These are phyloP conservation scores for Strix uralensis DNA, from an alignment of 2,113 vertebrate genomes.

Conservation along the genomic window DNA sequence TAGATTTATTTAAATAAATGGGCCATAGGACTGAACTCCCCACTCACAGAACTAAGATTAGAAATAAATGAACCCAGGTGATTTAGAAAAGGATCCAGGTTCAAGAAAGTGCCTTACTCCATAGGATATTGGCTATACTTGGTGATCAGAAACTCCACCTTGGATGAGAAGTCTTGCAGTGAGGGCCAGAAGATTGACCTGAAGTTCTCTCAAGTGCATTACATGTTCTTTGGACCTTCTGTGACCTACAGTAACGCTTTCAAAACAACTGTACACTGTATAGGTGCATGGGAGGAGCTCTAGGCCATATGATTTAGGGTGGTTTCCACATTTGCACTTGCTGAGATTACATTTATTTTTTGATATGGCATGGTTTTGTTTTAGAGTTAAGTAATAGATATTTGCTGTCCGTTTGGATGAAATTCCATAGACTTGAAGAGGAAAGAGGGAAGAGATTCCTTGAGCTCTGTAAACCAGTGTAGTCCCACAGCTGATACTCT, in stretches of 20 bases:
- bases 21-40: neutral
- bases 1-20: neutral
- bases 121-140: neutral
- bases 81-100: neutral
- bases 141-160: neutral
- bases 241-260: neutral
- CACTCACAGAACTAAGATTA: neutral
- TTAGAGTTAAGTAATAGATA: neutral
- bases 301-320: neutral
- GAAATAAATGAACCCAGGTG: neutral
- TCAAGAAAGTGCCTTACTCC: neutral
- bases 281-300: neutral
- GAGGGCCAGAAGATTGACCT: neutral
- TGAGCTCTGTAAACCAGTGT: neutral
- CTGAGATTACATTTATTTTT: neutral
- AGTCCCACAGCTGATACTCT: neutral
- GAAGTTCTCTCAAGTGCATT: neutral
- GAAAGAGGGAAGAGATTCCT: neutral
- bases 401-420: neutral
- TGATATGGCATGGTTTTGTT: neutral
- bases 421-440: neutral
- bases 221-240: neutral
- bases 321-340: neutral
- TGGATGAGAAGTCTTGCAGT: neutral
- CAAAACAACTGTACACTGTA: neutral